Base-by-base conservation (phyloP, 2,113 vertebrate species). In the Chloropsis cyanopogon region DNA sequence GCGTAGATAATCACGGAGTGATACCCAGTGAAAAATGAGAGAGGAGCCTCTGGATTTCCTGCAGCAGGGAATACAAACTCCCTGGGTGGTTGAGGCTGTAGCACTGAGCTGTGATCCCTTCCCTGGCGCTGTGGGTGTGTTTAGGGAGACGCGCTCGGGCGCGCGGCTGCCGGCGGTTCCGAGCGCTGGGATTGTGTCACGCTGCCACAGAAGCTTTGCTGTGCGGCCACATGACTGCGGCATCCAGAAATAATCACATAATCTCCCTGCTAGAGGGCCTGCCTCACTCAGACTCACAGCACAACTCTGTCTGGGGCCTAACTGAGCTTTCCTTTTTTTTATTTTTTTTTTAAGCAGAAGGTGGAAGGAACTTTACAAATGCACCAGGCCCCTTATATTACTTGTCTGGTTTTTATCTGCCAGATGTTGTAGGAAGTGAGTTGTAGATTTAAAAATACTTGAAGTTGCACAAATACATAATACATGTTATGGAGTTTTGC, bases 191-290 rank as follows among this genome's bases (percentile, higher is more conserved):
- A 90, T 96, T 92, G 94, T 94, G 96, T 92, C 88, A 78, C 90
- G 90, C 53, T 95, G 29, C 92, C 52, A 95, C 96, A 95, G 80
- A 92, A 90, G 96, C 94, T 92, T 90, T 82, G 92, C 96, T 90
- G 89, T 92, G 95, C 82, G 64, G 0, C 96, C 96, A 90, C 96
- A 96, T 97, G 96, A 96, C 96, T 96, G 96, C 95, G 59, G 95
- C 96, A 96, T 90, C 96, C 96, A 90, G 91, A 95, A 97, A 96
- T 96, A 97, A 96, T 96, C 96, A 92, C 95, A 93, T 96, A 95
- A 95, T 96, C 95, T 95, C 0, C 4, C 87, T 95, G 95, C 96
- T 94, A 50, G 68, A 91, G 93, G 94, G 82, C 93, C 94, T 86
- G 90, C 44, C 3, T 81, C 24, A 31, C 3, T 81, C 24, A 31